phyloP scores from a whole-genome alignment of 2,888 invertebrate genomes.

The Thymelicus acteon region DNA sequence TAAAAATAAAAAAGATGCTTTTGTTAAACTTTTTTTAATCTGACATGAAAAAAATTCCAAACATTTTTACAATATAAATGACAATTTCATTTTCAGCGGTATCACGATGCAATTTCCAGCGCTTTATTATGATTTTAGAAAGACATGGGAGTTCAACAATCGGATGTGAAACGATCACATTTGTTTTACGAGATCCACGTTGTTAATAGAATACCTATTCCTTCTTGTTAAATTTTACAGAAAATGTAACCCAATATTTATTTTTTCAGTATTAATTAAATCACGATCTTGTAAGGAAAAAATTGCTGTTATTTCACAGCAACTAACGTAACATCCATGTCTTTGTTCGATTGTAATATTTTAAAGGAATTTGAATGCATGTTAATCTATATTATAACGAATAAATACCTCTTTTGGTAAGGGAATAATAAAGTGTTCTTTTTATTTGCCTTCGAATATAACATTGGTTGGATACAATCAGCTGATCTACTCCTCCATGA shows the following conservation, averaged over 20 bases:
- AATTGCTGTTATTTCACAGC: slow-evolving; percentile 17
- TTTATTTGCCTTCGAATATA: slow-evolving; percentile 46
- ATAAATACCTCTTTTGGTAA: slow-evolving; percentile 84
- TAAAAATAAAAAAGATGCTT: no score
- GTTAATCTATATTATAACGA: slow-evolving; percentile 80
- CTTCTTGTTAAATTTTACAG: slow-evolving; percentile 18
- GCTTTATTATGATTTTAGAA: slow-evolving; percentile 46
- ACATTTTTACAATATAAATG: neutral
- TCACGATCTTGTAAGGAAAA: slow-evolving; percentile 5
- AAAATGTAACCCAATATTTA: slow-evolving; percentile 15
- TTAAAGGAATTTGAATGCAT: slow-evolving; percentile 84
- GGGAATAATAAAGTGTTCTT: slow-evolving; percentile 60
- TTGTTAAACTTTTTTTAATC: no score
- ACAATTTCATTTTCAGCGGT: neutral
- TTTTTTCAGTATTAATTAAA: slow-evolving; percentile 26
- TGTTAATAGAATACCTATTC: slow-evolving; percentile 4
- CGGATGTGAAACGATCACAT: slow-evolving; percentile 20
- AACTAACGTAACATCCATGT: slow-evolving; percentile 63
- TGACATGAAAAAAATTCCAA: no score
- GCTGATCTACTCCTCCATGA: no score
- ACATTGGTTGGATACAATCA: no score
- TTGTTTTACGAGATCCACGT: slow-evolving; percentile 7
- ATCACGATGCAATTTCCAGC: slow-evolving; percentile 17
- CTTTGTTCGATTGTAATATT: slow-evolving; percentile 71
- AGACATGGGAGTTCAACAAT: slow-evolving; percentile 55